Conservation (phyloP, 2,113 vertebrate genomes). For the Origma solitaria region DNA sequence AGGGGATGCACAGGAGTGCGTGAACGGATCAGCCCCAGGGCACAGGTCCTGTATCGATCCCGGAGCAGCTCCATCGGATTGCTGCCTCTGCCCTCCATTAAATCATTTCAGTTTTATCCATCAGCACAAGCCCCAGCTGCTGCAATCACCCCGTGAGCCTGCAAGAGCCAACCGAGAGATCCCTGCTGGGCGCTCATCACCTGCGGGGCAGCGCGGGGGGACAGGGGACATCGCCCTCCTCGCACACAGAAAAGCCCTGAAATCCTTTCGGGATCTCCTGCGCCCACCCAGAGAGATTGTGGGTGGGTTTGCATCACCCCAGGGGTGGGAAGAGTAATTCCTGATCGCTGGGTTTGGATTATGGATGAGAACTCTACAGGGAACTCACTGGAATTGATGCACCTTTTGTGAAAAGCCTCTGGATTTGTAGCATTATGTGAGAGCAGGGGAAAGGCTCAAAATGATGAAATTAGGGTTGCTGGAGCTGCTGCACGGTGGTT, state of each 20-base stretch:
- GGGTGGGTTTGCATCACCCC: neutral
- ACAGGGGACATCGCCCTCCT: neutral
- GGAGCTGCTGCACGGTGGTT: neutral
- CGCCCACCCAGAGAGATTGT: rapidly evolving
- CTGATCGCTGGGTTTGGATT: neutral
- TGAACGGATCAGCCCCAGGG: neutral
- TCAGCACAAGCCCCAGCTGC: rapidly evolving
- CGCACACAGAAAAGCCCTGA: neutral
- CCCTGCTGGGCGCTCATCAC: neutral
- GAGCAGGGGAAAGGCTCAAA: neutral
- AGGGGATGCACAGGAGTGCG: neutral
- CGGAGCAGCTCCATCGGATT: neutral
- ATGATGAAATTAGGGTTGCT: neutral
- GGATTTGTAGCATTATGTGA: neutral
- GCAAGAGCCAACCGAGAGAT: neutral
- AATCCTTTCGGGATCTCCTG: rapidly evolving
- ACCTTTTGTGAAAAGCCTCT: neutral
- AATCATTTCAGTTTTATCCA: neutral
- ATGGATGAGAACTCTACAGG: neutral
- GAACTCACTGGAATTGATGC: neutral
- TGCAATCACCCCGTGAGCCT: neutral
- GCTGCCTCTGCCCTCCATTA: neutral
- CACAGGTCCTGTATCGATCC: neutral
- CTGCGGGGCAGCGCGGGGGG: neutral
- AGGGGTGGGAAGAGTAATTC: neutral